Evolutionary conservation across 2,797 vertebrate species (phyloP).

Genomic region (Falco rusticolus): DNA sequence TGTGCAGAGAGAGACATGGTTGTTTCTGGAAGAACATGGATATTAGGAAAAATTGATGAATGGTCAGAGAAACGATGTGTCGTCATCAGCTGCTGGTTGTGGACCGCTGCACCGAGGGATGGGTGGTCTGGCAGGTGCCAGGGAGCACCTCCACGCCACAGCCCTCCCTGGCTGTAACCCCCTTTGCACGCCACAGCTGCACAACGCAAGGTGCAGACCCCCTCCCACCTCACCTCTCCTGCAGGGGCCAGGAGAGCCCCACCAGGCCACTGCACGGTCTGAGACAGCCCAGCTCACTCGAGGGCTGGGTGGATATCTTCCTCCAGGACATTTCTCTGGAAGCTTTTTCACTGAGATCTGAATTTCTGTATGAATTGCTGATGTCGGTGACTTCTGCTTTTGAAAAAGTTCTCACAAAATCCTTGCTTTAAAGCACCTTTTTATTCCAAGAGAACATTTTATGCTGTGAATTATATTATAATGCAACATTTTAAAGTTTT

Average conservation of each 20-base stretch:
- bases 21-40: neutral
- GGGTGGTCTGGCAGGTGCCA: neutral
- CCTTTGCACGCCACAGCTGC: neutral
- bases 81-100: too few species aligned
- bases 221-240: neutral
- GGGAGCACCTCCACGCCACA: neutral
- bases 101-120: too few species aligned
- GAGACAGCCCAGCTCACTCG: neutral
- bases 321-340: neutral
- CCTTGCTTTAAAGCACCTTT: neutral
- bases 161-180: neutral
- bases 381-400: neutral
- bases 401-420: neutral
- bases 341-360: neutral
- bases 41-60: neutral
- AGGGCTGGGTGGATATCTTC: neutral
- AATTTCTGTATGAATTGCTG: neutral
- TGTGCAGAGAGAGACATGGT: neutral
- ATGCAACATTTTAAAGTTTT: neutral
- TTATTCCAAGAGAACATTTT: neutral
- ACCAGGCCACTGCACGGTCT: rapidly evolving
- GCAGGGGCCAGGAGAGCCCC: neutral
- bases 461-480: neutral
- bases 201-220: neutral
- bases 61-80: neutral